Evolutionary conservation across 2,797 vertebrate species (phyloP).

Genomic region (Poeciliopsis infans): DNA sequence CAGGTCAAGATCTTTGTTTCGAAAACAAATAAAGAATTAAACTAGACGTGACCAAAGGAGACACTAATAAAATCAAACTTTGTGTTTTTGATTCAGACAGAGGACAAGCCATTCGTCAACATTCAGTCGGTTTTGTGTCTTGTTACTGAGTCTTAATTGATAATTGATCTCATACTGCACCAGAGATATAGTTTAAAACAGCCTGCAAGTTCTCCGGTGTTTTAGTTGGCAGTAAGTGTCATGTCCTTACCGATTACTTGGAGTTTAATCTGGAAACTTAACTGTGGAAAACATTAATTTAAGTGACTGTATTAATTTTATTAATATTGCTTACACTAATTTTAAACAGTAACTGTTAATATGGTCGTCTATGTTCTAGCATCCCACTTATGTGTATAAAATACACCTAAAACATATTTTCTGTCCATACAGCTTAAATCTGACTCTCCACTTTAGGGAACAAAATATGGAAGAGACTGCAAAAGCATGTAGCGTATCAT

Average conservation of each 20-base stretch:
- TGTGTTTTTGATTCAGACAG: no score
- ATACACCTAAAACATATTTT: background rate
- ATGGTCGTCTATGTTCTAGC: background rate
- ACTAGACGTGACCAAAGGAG: no score
- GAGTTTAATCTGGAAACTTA: background rate
- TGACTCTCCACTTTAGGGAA: slow-evolving; percentile 14
- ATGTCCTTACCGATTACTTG: background rate
- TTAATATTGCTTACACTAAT: background rate
- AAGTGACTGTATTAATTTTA: background rate
- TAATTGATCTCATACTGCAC: background rate
- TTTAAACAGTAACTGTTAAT: background rate
- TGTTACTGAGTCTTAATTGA: background rate
- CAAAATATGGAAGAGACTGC: slow-evolving; percentile 6
- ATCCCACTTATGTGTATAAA: background rate
- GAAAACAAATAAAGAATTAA: no score
- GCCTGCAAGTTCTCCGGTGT: background rate
- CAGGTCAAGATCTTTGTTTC: no score
- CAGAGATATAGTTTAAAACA: background rate
- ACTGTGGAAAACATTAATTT: background rate
- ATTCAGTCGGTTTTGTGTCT: no score
- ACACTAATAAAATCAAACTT: no score
- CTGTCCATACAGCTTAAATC: slow-evolving; percentile 23
- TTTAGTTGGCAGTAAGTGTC: background rate
- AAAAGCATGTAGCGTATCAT: slow-evolving; percentile 24
- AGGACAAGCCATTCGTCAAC: no score